phyloP scores from a whole-genome alignment of 2,797 vertebrate species.

The Aphelocoma californica region DNA sequence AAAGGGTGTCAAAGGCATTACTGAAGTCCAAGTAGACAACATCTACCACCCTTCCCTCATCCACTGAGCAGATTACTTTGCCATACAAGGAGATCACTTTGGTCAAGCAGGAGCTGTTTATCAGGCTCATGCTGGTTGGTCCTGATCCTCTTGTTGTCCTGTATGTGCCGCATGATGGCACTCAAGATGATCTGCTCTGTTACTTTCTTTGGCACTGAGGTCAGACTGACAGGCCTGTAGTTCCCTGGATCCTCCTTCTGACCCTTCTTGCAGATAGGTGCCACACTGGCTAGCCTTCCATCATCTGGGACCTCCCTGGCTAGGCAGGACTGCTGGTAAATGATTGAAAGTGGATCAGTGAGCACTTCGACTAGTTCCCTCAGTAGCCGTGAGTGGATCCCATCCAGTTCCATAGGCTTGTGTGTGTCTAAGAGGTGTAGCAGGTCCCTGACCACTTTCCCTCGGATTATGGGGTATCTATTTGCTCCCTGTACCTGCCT shows the following conservation, averaged over 20 bases:
- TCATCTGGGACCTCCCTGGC: background rate
- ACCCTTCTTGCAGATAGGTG: background rate
- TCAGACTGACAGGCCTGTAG: background rate
- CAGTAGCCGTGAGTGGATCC: background rate
- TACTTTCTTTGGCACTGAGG: background rate
- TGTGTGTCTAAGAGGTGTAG: background rate
- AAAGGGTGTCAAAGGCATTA: background rate
- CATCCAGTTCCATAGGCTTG: background rate
- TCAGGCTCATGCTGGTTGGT: background rate
- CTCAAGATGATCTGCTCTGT: background rate
- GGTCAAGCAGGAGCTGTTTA: background rate
- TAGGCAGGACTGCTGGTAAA: background rate
- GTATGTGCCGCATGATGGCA: too few relatives aligned
- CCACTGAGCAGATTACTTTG: background rate
- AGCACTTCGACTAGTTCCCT: background rate
- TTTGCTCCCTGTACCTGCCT: background rate
- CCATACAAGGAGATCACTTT: background rate
- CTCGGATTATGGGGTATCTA: background rate
- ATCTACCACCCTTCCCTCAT: background rate
- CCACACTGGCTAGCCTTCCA: fast-evolving
- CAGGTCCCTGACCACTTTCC: background rate
- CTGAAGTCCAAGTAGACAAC: background rate
- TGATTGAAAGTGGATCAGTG: background rate
- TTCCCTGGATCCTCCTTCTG: background rate
- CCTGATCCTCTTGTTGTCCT: background rate